Evolutionary conservation across 2,113 vertebrate species (phyloP).

Genomic region (Chrysemys picta): DNA sequence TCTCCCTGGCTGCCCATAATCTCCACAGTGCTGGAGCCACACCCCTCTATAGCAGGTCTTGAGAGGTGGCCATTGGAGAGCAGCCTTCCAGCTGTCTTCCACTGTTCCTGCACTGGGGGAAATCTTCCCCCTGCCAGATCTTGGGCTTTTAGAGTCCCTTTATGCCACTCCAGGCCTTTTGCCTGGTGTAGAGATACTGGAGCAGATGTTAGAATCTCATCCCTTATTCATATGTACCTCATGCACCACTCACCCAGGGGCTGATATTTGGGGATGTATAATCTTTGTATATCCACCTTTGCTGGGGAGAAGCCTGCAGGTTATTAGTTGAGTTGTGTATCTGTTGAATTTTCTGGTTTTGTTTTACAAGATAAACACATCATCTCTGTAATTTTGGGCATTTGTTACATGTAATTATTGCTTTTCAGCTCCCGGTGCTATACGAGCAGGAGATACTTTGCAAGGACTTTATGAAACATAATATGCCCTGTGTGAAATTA

Average conservation of each 20-base stretch:
- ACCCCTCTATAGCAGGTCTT: not conserved
- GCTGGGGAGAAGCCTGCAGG: not conserved
- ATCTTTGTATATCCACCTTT: not conserved
- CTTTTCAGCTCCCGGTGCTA: not conserved
- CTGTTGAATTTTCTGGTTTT: not conserved
- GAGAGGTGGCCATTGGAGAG: not conserved
- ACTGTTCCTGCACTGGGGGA: not conserved
- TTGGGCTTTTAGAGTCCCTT: not conserved
- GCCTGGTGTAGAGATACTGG: not conserved
- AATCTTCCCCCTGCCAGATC: not conserved
- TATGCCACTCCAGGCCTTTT: not conserved
- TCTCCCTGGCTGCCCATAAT: not conserved
- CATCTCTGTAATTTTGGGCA: not conserved
- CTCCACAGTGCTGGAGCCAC: not conserved
- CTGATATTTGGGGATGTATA: not conserved
- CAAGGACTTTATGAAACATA: not conserved
- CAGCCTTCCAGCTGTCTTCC: not conserved
- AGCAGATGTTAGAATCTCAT: not conserved
- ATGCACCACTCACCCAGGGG: not conserved
- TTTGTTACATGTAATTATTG: not conserved
- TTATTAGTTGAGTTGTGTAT: not conserved
- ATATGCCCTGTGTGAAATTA: rapidly evolving
- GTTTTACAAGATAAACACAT: not conserved
- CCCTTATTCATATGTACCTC: rapidly evolving
- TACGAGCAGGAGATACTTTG: not conserved